phyloP scores from a whole-genome alignment of 2,888 invertebrate species.

The Buathra laborator region DNA sequence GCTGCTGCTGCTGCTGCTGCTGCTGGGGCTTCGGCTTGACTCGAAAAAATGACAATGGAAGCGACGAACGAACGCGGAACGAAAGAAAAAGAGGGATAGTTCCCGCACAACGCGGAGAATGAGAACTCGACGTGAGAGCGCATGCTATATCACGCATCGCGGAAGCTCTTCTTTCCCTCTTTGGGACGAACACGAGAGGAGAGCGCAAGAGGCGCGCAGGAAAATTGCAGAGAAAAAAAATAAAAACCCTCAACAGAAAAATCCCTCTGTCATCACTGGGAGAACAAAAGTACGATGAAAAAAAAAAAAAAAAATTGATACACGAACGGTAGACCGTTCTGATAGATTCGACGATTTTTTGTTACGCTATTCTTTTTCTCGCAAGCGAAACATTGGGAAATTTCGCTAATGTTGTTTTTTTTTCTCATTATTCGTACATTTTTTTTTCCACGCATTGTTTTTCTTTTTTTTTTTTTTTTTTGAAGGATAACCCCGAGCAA shows the following conservation, averaged over 20 bases:
- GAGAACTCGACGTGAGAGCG: constrained; percentile 30
- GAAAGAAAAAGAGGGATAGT: constrained; percentile 28
- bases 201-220: background rate
- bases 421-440: background rate
- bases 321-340: constrained; percentile 5
- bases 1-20: background rate
- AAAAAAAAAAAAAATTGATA: constrained; percentile 1
- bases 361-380: background rate
- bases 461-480: constrained; percentile 1
- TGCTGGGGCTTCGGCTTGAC: constrained; percentile 11
- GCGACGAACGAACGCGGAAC: constrained; percentile 32
- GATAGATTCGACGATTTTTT: background rate
- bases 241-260: background rate
- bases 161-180: constrained; percentile 31
- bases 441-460: background rate
- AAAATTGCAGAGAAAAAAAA: constrained; percentile 33
- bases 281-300: constrained; percentile 7
- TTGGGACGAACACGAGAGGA: constrained; percentile 1
- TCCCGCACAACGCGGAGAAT: background rate
- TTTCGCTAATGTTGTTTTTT: background rate
- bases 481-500: background rate
- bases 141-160: constrained; percentile 13
- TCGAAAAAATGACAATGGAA: constrained; percentile 57
- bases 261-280: constrained; percentile 1
- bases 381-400: background rate